A percentile compares a stretch with the other conserved stretches of the same genome.
These are phyloP conservation scores for Drosophila birchii DNA, from an alignment of 2,888 invertebrate genomes.

Conservation along the genomic window DNA sequence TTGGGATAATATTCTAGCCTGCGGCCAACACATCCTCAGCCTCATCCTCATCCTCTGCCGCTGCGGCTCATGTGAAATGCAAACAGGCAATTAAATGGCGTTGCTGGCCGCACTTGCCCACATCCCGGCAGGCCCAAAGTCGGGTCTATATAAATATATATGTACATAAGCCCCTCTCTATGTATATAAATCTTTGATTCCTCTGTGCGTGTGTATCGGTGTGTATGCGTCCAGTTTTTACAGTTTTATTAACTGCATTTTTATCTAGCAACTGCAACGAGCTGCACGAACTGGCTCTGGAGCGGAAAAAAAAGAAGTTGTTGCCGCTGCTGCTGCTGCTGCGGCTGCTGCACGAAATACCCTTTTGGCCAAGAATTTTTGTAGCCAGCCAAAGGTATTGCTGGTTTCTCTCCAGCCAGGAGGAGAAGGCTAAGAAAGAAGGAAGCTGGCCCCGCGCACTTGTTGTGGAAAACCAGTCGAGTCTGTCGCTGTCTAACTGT, in stretches of 20 bases:
- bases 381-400: constrained; percentile 60
- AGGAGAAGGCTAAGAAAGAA: constrained; percentile 42
- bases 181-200: constrained; percentile 36
- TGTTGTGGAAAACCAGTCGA: constrained; percentile 72
- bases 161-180: constrained; percentile 11
- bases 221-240: constrained; percentile 83
- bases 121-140: constrained; percentile 36
- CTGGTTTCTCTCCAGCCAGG: constrained; percentile 23
- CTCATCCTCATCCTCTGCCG: neutral
- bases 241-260: constrained; percentile 83
- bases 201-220: constrained; percentile 24
- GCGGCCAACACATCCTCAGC: constrained; percentile 38
- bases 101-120: constrained; percentile 77
- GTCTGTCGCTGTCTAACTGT: constrained; percentile 69
- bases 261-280: constrained; percentile 76
- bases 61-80: constrained; percentile 74
- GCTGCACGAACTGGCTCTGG: constrained; percentile 79
- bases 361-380: constrained; percentile 78
- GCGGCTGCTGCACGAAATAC: constrained; percentile 75
- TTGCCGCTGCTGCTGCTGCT: constrained; percentile 52
- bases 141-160: constrained; percentile 1
- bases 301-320: constrained; percentile 73
- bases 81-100: constrained; percentile 81
- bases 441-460: constrained; percentile 67
- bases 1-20: constrained; percentile 43